Evolutionary conservation across 64 coral and sea anemone species (phyloP), one percentile per base, ranked within the genome.

Genomic region (Montipora efflorescens): DNA sequence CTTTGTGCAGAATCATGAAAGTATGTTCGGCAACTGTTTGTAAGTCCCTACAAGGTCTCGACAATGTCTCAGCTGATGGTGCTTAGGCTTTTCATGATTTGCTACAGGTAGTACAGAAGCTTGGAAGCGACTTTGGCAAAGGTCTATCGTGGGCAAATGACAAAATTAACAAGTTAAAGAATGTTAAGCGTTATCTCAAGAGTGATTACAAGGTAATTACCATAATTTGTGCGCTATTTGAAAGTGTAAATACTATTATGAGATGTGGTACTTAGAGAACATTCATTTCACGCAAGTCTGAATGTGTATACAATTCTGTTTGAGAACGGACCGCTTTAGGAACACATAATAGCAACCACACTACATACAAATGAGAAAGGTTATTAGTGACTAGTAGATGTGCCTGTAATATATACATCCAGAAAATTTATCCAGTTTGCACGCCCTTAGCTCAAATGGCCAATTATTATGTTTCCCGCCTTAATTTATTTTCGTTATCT

Each of bases 401-500:
- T 87, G 64, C 83, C 83, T 69, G 83, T 87, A 87, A 66, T 87
- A 70, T 71, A 49, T 48, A 87, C 64, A 87, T 72, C 61, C 59
- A 87, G 83, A 87, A 87, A 87, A 87, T 87, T 11, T 87, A 87
- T 87, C 83, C 10, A 68, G 49, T 87, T 87, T 71, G 64, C 83
- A 87, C 62, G 83, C 83, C 83, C 83, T 72, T 87, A 87, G 62
- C 83, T 87, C 61, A 87, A 87, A 69, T 87, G 83, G 83, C 83
- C 62, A 87, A 87, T 87, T 87, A 72, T 87, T 87, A 87, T 87
- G 83, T 87, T 87, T 87, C 83, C 83, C 83, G 62, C 64, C 83
- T 87, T 87, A 87, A 87, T 87, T 87, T 87, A 72, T 87, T 87
- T 87, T 87, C 83, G 83, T 87, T 87, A 87, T 87, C 83, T 87